Conservation (phyloP, 2,797 vertebrate genomes). For the Helarctos malayanus region DNA sequence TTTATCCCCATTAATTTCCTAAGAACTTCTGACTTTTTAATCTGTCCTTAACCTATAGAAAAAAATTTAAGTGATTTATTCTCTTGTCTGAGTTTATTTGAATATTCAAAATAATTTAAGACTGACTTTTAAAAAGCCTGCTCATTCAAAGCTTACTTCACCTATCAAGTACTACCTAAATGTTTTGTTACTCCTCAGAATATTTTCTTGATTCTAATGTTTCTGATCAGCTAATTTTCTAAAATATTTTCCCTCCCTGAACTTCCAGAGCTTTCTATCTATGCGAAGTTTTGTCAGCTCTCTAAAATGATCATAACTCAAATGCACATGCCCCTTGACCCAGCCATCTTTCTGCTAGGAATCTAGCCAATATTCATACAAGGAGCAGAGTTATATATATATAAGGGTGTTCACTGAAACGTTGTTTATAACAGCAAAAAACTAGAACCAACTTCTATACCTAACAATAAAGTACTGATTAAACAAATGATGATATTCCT, state of each 20-base stretch:
- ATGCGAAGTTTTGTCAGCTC: not conserved
- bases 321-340: not conserved
- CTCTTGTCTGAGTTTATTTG: not conserved
- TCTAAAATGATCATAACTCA: conserved; percentile 11
- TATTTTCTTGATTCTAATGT: not conserved
- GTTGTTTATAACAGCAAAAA: not conserved
- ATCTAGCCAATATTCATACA: not conserved
- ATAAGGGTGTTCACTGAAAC: not conserved
- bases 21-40: not conserved
- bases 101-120: not conserved
- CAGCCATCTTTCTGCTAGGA: not conserved
- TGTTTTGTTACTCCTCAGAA: not conserved
- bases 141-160: not conserved
- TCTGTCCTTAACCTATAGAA: not conserved
- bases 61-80: not conserved
- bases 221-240: not conserved
- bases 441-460: not conserved
- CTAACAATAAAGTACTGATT: not conserved
- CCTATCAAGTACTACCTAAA: not conserved
- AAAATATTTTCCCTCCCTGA: not conserved
- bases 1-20: not conserved
- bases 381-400: not conserved
- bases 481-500: not conserved
- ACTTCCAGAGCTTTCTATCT: not conserved
- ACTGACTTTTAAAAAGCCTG: not conserved